A percentile compares a stretch with the other conserved stretches of the same genome.
These are phyloP conservation scores for Germaria angustata DNA, from an alignment of 2,888 invertebrate genomes.

Conservation along the genomic window DNA sequence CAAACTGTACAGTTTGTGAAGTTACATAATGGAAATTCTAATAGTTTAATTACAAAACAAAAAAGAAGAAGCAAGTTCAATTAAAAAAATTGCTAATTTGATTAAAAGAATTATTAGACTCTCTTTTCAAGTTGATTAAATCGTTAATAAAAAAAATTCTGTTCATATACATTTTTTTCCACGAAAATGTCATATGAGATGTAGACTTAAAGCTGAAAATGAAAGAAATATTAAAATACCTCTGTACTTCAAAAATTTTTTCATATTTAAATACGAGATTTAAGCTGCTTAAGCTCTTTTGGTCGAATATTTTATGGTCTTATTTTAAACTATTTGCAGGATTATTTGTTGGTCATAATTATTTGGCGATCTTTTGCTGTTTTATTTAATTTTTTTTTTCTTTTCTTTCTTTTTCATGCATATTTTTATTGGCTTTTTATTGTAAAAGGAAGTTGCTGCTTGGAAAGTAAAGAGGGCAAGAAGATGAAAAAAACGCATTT, in stretches of 20 bases:
- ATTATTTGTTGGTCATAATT: slow-evolving; percentile 30
- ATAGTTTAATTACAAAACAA: too few relatives aligned
- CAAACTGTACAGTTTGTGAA: too few relatives aligned
- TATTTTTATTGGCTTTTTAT: slow-evolving; percentile 13
- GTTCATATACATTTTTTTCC: too few relatives aligned
- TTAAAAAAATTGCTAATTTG: too few relatives aligned
- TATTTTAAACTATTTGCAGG: background rate
- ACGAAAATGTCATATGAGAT: too few relatives aligned
- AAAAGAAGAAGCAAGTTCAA: too few relatives aligned
- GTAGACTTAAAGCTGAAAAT: too few relatives aligned
- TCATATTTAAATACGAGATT: slow-evolving; percentile 27
- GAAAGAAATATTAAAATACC: background rate
- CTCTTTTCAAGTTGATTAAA: too few relatives aligned
- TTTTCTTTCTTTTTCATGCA: background rate
- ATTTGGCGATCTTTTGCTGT: background rate
- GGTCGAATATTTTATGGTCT: too few relatives aligned
- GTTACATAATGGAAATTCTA: too few relatives aligned
- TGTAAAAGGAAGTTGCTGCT: slow-evolving; percentile 50
- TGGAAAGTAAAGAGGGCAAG: slow-evolving; percentile 4
- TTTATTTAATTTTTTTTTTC: background rate
- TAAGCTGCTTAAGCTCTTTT: background rate
- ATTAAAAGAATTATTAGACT: too few relatives aligned
- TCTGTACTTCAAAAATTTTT: background rate
- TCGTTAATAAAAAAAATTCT: too few relatives aligned
- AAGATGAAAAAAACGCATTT: slow-evolving; percentile 1